A percentile compares a stretch with the other conserved stretches of the same genome.
These are phyloP conservation scores for Cyphomyrus plagiostoma DNA, from an alignment of 2,113 vertebrate species.

Conservation along the genomic window DNA sequence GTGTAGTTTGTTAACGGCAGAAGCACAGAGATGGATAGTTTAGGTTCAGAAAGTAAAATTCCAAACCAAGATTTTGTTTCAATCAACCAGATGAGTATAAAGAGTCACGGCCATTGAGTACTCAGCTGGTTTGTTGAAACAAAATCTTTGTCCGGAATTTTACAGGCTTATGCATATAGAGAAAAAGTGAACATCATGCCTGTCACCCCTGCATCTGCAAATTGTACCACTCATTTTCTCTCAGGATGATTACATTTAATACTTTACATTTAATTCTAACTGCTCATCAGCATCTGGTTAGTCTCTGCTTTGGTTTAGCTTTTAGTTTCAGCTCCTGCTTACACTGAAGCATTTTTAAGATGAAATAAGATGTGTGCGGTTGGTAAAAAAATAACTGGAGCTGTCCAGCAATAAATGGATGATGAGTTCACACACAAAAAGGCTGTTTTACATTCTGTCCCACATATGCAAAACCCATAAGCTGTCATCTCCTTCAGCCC, in stretches of 20 bases:
- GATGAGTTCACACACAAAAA: background rate
- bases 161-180: background rate
- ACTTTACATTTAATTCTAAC: background rate
- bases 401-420: background rate
- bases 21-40: background rate
- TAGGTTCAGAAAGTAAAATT: background rate
- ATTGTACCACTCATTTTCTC: background rate
- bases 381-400: background rate
- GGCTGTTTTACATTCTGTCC: conserved; percentile 14
- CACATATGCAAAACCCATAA: background rate
- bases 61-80: background rate
- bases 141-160: background rate
- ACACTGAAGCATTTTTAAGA: background rate
- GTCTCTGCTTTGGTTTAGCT: background rate
- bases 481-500: background rate
- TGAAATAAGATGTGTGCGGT: background rate
- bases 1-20: no score
- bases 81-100: background rate
- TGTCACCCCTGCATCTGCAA: background rate
- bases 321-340: background rate
- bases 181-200: background rate
- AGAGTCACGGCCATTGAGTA: background rate
- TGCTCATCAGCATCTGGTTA: background rate
- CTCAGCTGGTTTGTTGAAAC: background rate
- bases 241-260: background rate